Percentiles rank a stretch among this genome's conserved stretches.
Conservation (phyloP, 2,888 invertebrate species). For the Leistus spinibarbis region DNA sequence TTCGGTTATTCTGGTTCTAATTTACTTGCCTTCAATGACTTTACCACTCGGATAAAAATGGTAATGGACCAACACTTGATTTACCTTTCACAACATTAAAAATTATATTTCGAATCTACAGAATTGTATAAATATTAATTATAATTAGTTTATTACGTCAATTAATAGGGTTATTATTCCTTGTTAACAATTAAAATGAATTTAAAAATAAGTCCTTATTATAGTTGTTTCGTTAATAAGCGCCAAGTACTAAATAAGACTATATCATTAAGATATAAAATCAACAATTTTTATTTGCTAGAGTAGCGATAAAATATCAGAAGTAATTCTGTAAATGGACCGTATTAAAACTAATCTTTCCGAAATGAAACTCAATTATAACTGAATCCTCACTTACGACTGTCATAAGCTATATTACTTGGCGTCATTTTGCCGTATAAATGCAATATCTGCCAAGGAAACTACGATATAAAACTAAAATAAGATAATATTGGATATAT, state of each 20-base stretch:
- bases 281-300: neutral
- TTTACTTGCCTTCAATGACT: neutral
- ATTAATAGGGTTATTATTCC: too few species aligned
- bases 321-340: too few species aligned
- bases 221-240: neutral
- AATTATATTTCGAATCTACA: too few species aligned
- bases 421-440: neutral
- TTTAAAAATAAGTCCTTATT: neutral
- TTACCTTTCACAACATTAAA: too few species aligned
- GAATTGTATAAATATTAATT: too few species aligned
- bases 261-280: neutral
- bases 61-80: too few species aligned
- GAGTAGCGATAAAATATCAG: neutral
- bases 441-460: neutral
- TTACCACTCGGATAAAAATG: neutral
- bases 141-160: too few species aligned
- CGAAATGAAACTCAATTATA: conserved; percentile 28
- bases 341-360: conserved; percentile 11
- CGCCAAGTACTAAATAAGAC: neutral
- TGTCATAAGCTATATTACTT: neutral
- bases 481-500: neutral
- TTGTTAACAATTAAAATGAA: too few species aligned
- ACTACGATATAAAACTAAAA: neutral
- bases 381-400: neutral
- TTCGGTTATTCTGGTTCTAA: conserved; percentile 10